Conservation (phyloP, 2,113 vertebrate species). For the Macrotus californicus region DNA sequence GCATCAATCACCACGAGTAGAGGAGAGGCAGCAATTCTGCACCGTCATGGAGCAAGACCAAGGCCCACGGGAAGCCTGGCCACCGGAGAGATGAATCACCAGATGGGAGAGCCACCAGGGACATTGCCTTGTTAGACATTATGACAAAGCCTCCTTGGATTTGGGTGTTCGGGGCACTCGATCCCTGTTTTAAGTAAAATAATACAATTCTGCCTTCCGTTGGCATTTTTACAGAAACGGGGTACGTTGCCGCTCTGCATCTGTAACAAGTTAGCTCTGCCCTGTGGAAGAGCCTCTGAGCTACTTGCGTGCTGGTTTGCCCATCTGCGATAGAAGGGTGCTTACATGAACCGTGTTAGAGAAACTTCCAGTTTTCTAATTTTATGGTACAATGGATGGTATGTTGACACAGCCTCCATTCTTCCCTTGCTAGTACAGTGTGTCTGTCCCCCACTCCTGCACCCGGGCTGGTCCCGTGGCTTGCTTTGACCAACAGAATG, state of each 20-base stretch:
- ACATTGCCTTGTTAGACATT: neutral
- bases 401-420: neutral
- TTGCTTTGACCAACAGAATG: neutral
- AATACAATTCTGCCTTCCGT: neutral
- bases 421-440: neutral
- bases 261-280: neutral
- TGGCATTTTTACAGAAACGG: neutral
- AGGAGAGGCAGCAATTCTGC: rapidly evolving
- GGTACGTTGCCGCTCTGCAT: neutral
- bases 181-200: neutral
- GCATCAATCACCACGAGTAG: rapidly evolving
- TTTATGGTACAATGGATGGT: neutral
- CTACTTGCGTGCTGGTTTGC: neutral
- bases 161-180: neutral
- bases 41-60: rapidly evolving
- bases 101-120: neutral
- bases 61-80: neutral
- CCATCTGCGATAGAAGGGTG: neutral
- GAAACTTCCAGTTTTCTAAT: neutral
- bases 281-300: neutral
- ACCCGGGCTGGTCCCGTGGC: neutral
- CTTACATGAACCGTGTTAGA: neutral
- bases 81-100: neutral
- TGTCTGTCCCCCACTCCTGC: neutral
- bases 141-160: neutral